Evolutionary conservation across 2,113 vertebrate species (phyloP), one percentile per base, ranked within the genome.

Genomic region (Passer domesticus): DNA sequence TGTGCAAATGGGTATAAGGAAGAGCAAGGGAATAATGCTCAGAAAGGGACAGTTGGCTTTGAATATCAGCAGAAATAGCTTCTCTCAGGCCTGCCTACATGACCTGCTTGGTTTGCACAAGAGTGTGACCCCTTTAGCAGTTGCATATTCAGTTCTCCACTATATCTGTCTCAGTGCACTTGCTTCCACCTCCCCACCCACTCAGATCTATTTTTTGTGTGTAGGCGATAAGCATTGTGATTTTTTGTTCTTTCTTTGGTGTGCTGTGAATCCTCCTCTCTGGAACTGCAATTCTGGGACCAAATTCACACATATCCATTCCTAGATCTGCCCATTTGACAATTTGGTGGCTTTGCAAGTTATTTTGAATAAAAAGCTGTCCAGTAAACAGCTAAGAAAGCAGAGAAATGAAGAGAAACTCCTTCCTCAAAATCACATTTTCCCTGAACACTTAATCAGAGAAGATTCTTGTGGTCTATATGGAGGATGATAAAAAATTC

Each of bases 161-260:
- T 78, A 6, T 67, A 56, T 77, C 74, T 4, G 1, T 64, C 83
- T 81, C 79, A 31, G 56, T 35, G 72, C 84, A 33, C 24, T 93
- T 93, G 21, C 47, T 92, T 92, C 72, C 56, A 83, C 60, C 68
- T 78, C 86, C 44, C 80, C 87, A 53, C 91, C 80, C 76, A 89
- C 76, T 64, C 76, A 52, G 27, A 75, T 83, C 91, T 89, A 83
- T 74, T 90, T 94, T 92, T 41, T 41, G 5, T 55, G 15, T 72
- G 89, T 72, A 75, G 86, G 89, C 1, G 0, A 78, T 41, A 83
- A 83, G 62, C 44, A 93, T 75, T 89, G 64, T 81, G 68, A 9
- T 56, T 24, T 27, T 78, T 63, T 69, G 75, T 44, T 18, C 12
- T 15, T 30, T 27, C 24, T 88, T 70, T 35, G 14, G 7, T 64